A percentile compares a stretch with the other conserved stretches of the same genome.
These are phyloP conservation scores for Dasypus novemcinctus DNA, from an alignment of 2,113 vertebrate species.

Conservation along the genomic window DNA sequence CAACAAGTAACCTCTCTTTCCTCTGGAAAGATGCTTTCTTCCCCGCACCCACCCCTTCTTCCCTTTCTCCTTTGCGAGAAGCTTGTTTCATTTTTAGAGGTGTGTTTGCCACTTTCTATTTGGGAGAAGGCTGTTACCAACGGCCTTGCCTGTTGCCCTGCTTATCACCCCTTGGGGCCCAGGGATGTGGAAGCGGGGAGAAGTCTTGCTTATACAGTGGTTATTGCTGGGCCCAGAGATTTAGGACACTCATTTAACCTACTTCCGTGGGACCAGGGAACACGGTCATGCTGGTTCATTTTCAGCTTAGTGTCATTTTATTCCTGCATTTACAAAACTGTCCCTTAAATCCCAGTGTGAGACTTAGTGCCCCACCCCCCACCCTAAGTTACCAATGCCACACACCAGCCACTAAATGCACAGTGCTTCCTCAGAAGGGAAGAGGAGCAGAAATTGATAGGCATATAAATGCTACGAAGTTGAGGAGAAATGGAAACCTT, in stretches of 20 bases:
- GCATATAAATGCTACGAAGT: neutral
- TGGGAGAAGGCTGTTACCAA: slow-evolving; percentile 5
- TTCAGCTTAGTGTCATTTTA: slow-evolving; percentile 40
- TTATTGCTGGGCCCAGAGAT: slow-evolving; percentile 31
- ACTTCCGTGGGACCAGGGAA: neutral
- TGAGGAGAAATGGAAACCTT: neutral
- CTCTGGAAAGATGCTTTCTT: neutral
- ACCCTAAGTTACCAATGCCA: slow-evolving; percentile 1
- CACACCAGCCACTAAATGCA: neutral
- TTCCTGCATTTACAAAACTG: slow-evolving; percentile 15
- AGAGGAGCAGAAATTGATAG: neutral
- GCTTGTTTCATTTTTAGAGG: slow-evolving; percentile 35
- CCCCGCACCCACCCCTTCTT: rapidly evolving
- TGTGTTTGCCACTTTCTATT: neutral
- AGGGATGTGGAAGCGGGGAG: neutral
- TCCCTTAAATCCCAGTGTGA: slow-evolving; percentile 1
- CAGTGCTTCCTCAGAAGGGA: neutral
- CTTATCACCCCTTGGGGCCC: neutral
- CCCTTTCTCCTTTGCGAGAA: neutral
- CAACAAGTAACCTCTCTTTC: slow-evolving; percentile 88
- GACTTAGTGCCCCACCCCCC: neutral
- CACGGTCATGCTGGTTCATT: slow-evolving; percentile 23
- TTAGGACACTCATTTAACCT: slow-evolving; percentile 66
- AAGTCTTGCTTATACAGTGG: neutral
- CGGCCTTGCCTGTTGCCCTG: neutral